A percentile compares a stretch with the other conserved stretches of the same genome.
phyloP scores from a whole-genome alignment of 2,113 vertebrate genomes.

The Cyprinus carpio region DNA sequence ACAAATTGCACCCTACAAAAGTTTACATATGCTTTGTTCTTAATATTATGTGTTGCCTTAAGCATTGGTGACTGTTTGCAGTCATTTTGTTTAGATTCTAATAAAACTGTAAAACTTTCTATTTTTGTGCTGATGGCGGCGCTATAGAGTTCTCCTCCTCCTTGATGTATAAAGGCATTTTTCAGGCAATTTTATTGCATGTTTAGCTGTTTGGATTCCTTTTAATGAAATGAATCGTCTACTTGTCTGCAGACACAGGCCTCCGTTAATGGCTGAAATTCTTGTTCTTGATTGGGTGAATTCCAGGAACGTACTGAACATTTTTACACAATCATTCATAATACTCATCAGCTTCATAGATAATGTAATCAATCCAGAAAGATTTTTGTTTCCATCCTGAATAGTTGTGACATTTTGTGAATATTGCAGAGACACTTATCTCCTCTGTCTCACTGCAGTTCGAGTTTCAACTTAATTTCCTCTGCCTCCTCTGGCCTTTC shows the following conservation, averaged over 20 bases:
- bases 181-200: background rate
- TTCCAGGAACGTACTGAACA: background rate
- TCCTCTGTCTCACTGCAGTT: background rate
- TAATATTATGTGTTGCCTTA: background rate
- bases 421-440: background rate
- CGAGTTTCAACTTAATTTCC: slow-evolving; percentile 33
- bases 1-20: background rate
- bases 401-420: background rate
- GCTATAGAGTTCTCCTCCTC: too few species aligned
- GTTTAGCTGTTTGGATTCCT: background rate
- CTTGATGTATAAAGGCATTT: background rate
- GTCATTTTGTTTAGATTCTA: too few species aligned
- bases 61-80: background rate
- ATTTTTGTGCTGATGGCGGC: too few species aligned
- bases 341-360: background rate
- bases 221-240: background rate
- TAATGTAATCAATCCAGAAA: background rate
- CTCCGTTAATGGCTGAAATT: background rate
- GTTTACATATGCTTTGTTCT: background rate
- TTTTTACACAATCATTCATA: background rate
- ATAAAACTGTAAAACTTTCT: too few species aligned
- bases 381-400: background rate
- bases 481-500: slow-evolving; percentile 35
- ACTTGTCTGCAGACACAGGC: background rate
- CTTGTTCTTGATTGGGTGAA: background rate